Evolutionary conservation across 2,113 vertebrate species (phyloP).

Genomic region (Fulmarus glacialis): DNA sequence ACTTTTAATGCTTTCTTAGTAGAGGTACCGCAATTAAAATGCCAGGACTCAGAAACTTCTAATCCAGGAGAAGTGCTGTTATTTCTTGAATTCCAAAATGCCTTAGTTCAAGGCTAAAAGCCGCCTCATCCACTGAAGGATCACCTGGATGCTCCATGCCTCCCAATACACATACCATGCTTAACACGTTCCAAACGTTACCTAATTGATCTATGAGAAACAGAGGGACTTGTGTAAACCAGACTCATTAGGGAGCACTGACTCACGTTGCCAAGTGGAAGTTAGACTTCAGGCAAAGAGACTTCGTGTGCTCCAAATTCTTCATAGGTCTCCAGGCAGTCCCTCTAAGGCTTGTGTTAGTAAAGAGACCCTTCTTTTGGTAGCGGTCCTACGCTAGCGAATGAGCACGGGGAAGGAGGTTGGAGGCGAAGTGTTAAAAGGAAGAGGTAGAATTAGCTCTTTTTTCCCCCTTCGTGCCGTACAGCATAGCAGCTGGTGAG

Average conservation of each 20-base stretch:
- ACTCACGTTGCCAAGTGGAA: not conserved
- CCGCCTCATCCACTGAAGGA: not conserved
- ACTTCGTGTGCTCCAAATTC: not conserved
- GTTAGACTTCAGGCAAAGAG: not conserved
- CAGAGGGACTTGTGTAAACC: not conserved
- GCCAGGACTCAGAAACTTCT: not conserved
- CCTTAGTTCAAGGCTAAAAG: not conserved
- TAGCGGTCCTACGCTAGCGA: not conserved
- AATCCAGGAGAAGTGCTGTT: not conserved
- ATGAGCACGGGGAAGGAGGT: not conserved
- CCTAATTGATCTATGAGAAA: not conserved
- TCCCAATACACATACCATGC: fast-evolving
- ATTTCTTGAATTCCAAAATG: not conserved
- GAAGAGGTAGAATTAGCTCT: not conserved
- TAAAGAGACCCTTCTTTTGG: not conserved
- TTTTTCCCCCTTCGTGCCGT: not conserved
- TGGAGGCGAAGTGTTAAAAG: not conserved
- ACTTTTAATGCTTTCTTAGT: not conserved
- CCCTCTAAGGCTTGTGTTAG: not conserved
- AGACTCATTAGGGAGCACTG: not conserved
- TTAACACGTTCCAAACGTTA: fast-evolving
- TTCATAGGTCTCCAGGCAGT: not conserved
- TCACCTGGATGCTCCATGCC: not conserved
- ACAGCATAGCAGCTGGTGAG: not conserved
- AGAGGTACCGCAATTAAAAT: not conserved